These are phyloP conservation scores for Neotoma lepida DNA, from an alignment of 2,113 vertebrate genomes.

Conservation along the genomic window DNA sequence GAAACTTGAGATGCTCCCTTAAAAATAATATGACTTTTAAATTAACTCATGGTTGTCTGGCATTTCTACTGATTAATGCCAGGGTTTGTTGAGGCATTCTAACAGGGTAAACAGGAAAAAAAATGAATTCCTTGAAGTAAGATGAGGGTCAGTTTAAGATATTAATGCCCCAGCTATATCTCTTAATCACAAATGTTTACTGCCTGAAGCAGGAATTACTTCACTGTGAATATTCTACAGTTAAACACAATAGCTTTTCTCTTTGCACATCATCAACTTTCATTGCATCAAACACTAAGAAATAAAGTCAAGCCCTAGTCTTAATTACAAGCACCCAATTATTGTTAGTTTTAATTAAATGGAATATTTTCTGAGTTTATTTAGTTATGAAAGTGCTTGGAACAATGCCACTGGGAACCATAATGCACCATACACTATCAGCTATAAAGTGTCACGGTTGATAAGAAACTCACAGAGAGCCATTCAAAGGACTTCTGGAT, in stretches of 20 bases:
- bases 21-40: conserved; percentile 57
- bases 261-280: conserved; percentile 8
- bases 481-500: not conserved
- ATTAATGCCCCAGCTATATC: conserved; percentile 54
- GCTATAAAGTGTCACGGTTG: conserved; percentile 56
- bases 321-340: conserved; percentile 51
- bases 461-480: conserved; percentile 43
- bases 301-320: conserved; percentile 50
- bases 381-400: conserved; percentile 26
- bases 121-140: conserved; percentile 77
- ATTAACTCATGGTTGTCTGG: conserved; percentile 66
- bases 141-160: conserved; percentile 79
- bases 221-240: conserved; percentile 36
- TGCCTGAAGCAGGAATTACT: conserved; percentile 46
- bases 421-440: not conserved
- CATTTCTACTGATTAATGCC: conserved; percentile 82
- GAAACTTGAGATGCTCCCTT: conserved; percentile 34
- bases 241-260: conserved; percentile 52
- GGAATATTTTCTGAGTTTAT: conserved; percentile 60
- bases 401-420: not conserved
- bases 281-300: conserved; percentile 47
- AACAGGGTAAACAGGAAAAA: conserved; percentile 83
- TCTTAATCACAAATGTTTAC: conserved; percentile 74
- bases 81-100: conserved; percentile 74
- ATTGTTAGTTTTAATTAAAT: conserved; percentile 69